Conservation (phyloP, 2,888 invertebrate species). For the Mimumesa dahlbomi region DNA sequence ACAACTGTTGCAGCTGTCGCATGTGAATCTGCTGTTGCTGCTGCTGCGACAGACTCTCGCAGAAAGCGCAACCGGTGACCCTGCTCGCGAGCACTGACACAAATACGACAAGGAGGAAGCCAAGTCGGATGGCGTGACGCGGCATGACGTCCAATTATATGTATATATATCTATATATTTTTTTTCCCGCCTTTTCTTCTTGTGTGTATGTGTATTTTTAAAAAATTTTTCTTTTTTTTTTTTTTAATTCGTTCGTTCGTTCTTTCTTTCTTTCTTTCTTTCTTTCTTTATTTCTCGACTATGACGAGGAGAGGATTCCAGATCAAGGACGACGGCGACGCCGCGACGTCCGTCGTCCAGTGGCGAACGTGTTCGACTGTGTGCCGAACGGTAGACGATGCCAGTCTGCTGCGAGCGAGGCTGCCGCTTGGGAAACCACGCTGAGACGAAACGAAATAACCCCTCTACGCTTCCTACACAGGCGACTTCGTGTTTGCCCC, state of each 20-base stretch:
- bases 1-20: slow-evolving; percentile 40
- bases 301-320: slow-evolving; percentile 8
- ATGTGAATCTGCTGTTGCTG: slow-evolving; percentile 27
- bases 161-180: too few relatives aligned
- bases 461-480: slow-evolving; percentile 62
- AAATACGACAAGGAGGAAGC: slow-evolving; percentile 42
- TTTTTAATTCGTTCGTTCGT: too few relatives aligned
- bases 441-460: slow-evolving; percentile 64
- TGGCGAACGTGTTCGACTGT: slow-evolving; percentile 74
- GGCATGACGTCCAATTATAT: slow-evolving; percentile 26
- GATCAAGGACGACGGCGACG: slow-evolving; percentile 47
- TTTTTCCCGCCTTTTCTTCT: too few relatives aligned
- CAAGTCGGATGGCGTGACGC: slow-evolving; percentile 32
- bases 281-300: slow-evolving; percentile 19
- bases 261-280: too few relatives aligned
- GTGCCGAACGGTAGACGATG: slow-evolving; percentile 62
- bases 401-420: slow-evolving; percentile 50
- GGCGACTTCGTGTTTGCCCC: slow-evolving; percentile 59
- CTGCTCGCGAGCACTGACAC: slow-evolving; percentile 40
- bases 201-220: too few relatives aligned
- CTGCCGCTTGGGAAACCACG: slow-evolving; percentile 62
- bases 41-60: slow-evolving; percentile 51
- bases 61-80: slow-evolving; percentile 60
- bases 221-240: too few relatives aligned
- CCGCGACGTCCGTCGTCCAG: slow-evolving; percentile 69